Base-by-base conservation (phyloP, 2,113 vertebrate genomes). In the Pachypanchax playfairii region DNA sequence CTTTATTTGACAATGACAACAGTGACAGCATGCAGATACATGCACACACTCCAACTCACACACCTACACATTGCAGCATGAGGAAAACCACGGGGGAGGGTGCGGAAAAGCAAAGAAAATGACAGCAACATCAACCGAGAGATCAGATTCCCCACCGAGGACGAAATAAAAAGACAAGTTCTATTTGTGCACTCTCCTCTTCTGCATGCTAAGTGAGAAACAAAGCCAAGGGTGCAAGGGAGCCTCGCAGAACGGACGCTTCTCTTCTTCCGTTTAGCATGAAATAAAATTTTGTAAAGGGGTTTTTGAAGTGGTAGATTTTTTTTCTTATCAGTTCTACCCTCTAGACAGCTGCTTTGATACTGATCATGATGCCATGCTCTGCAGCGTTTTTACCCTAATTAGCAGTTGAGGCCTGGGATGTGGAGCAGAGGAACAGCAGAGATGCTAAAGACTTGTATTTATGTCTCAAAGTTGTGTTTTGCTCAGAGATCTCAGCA, bases 281-380 rank as follows among this genome's bases (percentile, higher is more conserved):
- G 71, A 77, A 84, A 84, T 72, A 43, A 58, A 86, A 65, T 52
- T 59, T 43, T 54, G 59, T 59, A 55, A 76, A 53, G 70, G 31
- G 67, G 51, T 75, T 31, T 88, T 87, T 84, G 83, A 89, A 88
- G 85, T 84, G 66, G 82, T 84, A 72, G 2, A 35, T 56, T 75
- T 58, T 70, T 62, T 50, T 54, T 41, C 31, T 58, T 47, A 42
- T 64, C 48, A 24, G 24, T 73, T 68, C 64, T 65, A 61, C 67
- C 86, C 86, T 88, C 77, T 73, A 79, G 84, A 87, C 83, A 83
- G 73, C 79, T 80, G 77, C 85, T 90, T 90, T 91, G 90, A 90
- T 90, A 88, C 88, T 28, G 85, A 91, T 90, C 87, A 80, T 54
- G 80, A 78, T 77, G 79, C 77, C 58, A 56, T 61, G 77, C 75